These are phyloP conservation scores for Benitochromis conjunctus DNA, from an alignment of 2,113 vertebrate species.

Conservation along the genomic window DNA sequence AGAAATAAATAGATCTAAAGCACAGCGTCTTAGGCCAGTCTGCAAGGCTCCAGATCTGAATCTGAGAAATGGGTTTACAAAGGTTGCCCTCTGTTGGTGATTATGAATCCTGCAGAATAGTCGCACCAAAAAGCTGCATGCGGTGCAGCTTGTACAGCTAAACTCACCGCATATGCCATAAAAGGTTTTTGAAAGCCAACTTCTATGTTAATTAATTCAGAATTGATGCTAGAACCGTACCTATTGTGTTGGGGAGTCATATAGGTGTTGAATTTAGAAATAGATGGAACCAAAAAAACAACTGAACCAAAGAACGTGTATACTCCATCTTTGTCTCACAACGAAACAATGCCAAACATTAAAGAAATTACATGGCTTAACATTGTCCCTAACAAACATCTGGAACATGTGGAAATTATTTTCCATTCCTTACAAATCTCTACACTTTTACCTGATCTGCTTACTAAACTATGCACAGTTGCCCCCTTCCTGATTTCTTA, in stretches of 20 bases:
- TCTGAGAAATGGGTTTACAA: not conserved
- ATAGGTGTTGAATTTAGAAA: not conserved
- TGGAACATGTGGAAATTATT: not conserved
- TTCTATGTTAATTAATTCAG: not conserved
- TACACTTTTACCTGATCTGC: not conserved
- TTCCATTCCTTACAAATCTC: not conserved
- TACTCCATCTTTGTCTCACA: not conserved
- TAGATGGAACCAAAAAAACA: accelerated
- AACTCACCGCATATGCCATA: not conserved
- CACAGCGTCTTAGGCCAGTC: not conserved
- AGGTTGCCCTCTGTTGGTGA: conserved; percentile 52
- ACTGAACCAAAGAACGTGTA: not conserved
- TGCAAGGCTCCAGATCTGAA: not conserved
- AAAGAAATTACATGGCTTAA: not conserved
- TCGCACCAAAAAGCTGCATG: not conserved
- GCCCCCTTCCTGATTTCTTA: not conserved
- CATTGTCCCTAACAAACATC: not conserved
- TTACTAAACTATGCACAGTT: not conserved
- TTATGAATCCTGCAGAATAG: not conserved
- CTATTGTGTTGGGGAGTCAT: not conserved
- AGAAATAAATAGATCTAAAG: not conserved
- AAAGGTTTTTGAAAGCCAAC: not conserved
- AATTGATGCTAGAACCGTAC: not conserved
- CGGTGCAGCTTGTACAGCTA: not conserved
- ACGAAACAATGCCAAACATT: not conserved